Conservation (phyloP, 2,797 vertebrate genomes). For the Merluccius polli region DNA sequence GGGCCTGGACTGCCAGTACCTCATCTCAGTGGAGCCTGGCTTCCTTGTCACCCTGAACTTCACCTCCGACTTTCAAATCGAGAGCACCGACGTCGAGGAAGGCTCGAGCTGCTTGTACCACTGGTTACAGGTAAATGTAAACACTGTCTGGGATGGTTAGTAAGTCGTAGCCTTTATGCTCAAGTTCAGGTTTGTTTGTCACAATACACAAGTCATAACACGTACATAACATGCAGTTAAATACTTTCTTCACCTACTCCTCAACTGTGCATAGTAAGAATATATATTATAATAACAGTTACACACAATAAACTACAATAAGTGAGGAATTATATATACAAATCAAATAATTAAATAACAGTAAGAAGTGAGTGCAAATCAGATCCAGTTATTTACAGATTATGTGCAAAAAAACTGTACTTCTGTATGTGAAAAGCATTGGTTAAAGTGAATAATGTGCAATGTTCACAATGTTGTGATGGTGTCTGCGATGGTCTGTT, state of each 20-base stretch:
- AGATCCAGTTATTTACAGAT: not conserved
- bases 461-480: not conserved
- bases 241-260: too few species aligned
- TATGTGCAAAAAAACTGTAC: fast-evolving
- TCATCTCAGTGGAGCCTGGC: constrained; percentile 65
- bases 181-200: too few species aligned
- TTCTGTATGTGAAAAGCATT: too few species aligned
- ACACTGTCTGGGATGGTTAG: not conserved
- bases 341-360: not conserved
- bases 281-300: too few species aligned
- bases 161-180: not conserved
- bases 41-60: constrained; percentile 71
- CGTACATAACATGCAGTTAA: too few species aligned
- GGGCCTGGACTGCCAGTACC: constrained; percentile 65
- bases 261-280: too few species aligned
- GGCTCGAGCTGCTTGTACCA: constrained; percentile 59
- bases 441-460: too few species aligned
- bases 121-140: constrained; percentile 69
- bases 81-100: constrained; percentile 51
- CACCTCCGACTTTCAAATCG: constrained; percentile 65
- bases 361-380: not conserved
- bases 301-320: too few species aligned
- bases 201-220: too few species aligned
- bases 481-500: not conserved
- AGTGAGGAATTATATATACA: not conserved